Percentiles rank a stretch among this genome's conserved stretches.
Conservation (phyloP, 2,888 invertebrate genomes). For the Plagodis dolabraria region DNA sequence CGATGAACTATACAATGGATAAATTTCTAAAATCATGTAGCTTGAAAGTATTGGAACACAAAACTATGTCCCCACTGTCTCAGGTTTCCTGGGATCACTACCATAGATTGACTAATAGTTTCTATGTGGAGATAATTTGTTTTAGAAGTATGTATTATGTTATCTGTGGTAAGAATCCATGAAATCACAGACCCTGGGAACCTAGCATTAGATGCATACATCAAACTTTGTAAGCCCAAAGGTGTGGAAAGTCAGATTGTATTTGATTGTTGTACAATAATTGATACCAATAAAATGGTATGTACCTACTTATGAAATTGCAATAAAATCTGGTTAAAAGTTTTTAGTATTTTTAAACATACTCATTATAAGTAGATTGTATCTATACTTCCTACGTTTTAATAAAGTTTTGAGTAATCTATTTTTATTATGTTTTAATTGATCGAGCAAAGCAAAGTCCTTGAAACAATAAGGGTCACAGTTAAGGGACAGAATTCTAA, state of each 20-base stretch:
- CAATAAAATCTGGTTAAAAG: slow-evolving; percentile 34
- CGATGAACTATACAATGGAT: slow-evolving; percentile 2
- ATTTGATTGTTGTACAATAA: slow-evolving; percentile 4
- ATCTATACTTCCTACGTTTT: slow-evolving; percentile 36
- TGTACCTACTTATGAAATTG: slow-evolving; percentile 42
- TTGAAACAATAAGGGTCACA: no score
- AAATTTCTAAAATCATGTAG: neutral
- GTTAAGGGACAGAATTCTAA: no score
- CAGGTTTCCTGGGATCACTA: no score
- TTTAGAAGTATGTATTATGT: no score
- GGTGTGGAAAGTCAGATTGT: slow-evolving; percentile 7
- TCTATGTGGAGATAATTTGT: no score
- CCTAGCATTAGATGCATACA: slow-evolving; percentile 4
- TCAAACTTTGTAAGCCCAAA: slow-evolving; percentile 1
- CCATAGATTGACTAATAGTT: no score
- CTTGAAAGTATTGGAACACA: no score
- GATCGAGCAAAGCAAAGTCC: no score
- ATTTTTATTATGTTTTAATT: slow-evolving; percentile 5
- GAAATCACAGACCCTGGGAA: no score
- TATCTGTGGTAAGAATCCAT: no score
- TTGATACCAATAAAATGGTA: slow-evolving; percentile 14
- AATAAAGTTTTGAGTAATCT: slow-evolving; percentile 40
- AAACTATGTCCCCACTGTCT: no score
- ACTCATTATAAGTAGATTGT: slow-evolving; percentile 30
- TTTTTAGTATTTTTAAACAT: slow-evolving; percentile 36